These are phyloP conservation scores for Pelagia noctiluca DNA, from an alignment of 30 jellyfish, hydroid and myxozoan genomes.

Conservation along the genomic window DNA sequence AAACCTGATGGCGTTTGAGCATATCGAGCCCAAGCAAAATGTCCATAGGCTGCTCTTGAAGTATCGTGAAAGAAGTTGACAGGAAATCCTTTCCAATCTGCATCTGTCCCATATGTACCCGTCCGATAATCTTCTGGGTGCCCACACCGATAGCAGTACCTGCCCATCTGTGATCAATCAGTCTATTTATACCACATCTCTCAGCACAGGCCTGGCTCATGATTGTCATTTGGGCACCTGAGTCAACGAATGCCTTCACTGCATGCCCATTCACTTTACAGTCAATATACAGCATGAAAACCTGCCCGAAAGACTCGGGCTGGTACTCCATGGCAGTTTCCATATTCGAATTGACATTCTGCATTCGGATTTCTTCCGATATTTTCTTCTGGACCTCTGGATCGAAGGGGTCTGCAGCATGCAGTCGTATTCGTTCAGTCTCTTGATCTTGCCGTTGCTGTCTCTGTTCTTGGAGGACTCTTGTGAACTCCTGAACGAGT, in stretches of 20 bases:
- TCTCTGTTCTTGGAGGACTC: constrained; percentile 89
- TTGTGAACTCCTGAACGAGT: constrained; percentile 77
- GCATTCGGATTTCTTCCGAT: constrained; percentile 99
- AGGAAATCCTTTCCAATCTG: constrained; percentile 87
- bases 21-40: constrained; percentile 94
- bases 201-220: constrained; percentile 99
- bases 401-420: constrained; percentile 96
- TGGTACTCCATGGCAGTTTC: constrained; percentile 98
- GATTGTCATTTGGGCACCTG: constrained; percentile 99
- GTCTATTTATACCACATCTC: constrained; percentile 87
- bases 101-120: constrained; percentile 95
- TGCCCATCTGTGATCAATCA: constrained; percentile 96
- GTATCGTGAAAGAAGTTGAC: constrained; percentile 90
- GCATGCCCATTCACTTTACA: constrained; percentile 97
- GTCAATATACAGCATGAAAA: constrained; percentile 95
- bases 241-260: constrained; percentile 97
- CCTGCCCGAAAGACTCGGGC: constrained; percentile 99
- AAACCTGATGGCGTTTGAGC: constrained; percentile 98
- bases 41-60: constrained; percentile 98
- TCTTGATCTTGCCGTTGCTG: constrained; percentile 82
- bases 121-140: constrained; percentile 92
- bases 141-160: constrained; percentile 99
- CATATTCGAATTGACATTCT: constrained; percentile 94
- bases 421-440: constrained; percentile 85
- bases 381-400: constrained; percentile 89